These are phyloP conservation scores for Chlorospingus semifuscus DNA, from an alignment of 2,797 vertebrate genomes.

Conservation along the genomic window DNA sequence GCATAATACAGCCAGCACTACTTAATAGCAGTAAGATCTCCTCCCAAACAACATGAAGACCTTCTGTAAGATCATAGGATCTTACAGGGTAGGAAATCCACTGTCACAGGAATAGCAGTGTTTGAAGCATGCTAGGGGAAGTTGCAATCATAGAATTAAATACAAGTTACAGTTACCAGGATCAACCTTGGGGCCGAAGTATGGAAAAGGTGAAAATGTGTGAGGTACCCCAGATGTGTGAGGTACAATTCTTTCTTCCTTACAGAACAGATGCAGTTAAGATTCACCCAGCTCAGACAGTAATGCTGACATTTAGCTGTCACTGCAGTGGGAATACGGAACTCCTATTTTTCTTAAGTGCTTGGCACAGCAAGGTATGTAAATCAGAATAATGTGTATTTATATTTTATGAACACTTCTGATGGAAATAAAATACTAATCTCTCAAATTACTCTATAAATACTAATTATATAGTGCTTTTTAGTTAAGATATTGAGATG, in stretches of 20 bases:
- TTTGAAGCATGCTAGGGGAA: background rate
- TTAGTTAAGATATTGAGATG: background rate
- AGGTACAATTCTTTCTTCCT: background rate
- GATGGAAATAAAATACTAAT: background rate
- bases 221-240: background rate
- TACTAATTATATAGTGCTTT: background rate
- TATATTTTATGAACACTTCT: background rate
- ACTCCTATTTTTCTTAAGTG: background rate
- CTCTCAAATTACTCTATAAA: background rate
- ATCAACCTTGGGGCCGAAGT: background rate
- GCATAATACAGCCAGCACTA: rapidly evolving
- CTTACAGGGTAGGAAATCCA: background rate
- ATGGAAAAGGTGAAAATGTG: background rate
- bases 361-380: background rate
- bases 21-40: background rate
- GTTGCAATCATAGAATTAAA: background rate
- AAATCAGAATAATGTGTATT: background rate
- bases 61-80: background rate
- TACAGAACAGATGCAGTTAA: background rate
- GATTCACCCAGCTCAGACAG: background rate
- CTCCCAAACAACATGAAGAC: background rate
- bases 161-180: background rate
- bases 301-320: background rate
- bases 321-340: background rate
- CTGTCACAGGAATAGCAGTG: background rate